phyloP scores from a whole-genome alignment of 2,113 vertebrate species.

The Dicrurus megarhynchus region DNA sequence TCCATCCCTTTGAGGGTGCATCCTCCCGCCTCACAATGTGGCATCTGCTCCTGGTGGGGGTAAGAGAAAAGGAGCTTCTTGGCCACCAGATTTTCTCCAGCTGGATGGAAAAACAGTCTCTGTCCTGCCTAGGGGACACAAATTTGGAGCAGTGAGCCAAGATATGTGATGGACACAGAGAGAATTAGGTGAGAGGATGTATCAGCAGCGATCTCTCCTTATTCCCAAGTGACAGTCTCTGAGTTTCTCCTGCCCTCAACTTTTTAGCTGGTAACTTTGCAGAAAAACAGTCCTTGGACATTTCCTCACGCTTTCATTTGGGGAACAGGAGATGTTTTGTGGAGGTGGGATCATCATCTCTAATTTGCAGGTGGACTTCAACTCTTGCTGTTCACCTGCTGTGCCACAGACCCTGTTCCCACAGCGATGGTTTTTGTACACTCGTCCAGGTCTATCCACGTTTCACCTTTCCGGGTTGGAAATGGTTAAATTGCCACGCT shows the following conservation, averaged over 20 bases:
- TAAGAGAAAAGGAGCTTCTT: neutral
- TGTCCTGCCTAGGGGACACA: neutral
- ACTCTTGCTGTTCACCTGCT: neutral
- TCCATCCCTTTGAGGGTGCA: neutral
- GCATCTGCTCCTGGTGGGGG: neutral
- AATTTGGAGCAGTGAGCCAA: neutral
- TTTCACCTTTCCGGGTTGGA: neutral
- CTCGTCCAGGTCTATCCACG: neutral
- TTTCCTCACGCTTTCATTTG: neutral
- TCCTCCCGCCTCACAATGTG: neutral
- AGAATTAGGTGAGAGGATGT: neutral
- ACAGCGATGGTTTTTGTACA: neutral
- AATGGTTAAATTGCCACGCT: constrained; percentile 4
- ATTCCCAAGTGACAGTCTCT: neutral
- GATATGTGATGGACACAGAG: neutral
- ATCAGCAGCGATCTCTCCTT: neutral
- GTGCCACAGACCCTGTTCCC: neutral
- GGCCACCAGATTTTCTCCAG: neutral
- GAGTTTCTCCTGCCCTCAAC: neutral
- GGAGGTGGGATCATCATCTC: neutral
- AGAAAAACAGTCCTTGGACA: neutral
- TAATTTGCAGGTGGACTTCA: neutral
- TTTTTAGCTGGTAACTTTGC: neutral
- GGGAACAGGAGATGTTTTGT: neutral
- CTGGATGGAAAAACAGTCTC: neutral